Evolutionary conservation across 2,113 vertebrate species (phyloP).

Genomic region (Bufo gargarizans): DNA sequence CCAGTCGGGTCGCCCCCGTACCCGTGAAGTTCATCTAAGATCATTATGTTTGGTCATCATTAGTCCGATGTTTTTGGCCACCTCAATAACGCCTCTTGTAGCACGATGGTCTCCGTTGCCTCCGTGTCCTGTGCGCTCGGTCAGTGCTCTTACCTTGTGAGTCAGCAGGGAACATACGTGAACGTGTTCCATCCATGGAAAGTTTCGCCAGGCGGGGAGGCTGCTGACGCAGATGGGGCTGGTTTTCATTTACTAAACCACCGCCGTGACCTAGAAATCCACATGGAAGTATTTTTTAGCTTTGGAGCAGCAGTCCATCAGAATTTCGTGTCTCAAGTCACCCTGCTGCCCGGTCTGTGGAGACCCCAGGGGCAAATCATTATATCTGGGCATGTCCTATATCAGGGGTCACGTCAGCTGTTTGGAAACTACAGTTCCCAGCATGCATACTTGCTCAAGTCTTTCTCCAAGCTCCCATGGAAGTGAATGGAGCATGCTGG

Average conservation of each 20-base stretch:
- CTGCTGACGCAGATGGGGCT: not conserved
- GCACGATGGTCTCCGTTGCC: not conserved
- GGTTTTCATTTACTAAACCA: not conserved
- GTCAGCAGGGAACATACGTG: not conserved
- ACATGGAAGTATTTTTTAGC: not conserved
- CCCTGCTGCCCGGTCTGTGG: no score
- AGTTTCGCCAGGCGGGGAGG: not conserved
- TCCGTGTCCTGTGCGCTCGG: not conserved
- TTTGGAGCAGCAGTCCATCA: not conserved
- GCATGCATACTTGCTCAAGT: no score
- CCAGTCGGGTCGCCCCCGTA: no score
- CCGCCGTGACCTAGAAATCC: not conserved
- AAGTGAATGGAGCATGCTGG: no score
- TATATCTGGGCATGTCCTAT: not conserved
- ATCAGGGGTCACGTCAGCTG: no score
- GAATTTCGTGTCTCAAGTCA: not conserved
- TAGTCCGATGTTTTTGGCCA: no score
- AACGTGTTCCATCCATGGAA: not conserved
- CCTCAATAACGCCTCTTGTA: not conserved
- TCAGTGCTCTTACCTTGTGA: not conserved
- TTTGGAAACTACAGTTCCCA: no score
- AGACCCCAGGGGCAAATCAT: not conserved
- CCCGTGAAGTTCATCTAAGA: no score
- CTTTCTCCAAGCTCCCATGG: no score
- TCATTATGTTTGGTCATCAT: no score